Evolutionary conservation across 1,140 invertebrate species (phyloP).

Genomic region (Drosophila elegans): DNA sequence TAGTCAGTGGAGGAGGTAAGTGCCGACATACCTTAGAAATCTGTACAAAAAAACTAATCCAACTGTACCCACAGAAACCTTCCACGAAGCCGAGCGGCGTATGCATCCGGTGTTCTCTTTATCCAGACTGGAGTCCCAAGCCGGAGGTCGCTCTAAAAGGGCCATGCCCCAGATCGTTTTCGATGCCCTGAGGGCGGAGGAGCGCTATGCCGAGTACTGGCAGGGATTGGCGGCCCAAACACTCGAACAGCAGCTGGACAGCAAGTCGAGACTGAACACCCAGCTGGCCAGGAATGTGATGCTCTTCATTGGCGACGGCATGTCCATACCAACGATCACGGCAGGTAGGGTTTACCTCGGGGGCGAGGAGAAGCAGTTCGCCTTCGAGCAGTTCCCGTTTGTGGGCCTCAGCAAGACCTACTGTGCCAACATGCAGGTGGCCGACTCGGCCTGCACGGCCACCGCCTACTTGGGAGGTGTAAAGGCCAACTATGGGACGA

Average conservation of each 20-base stretch:
- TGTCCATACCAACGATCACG: conserved; percentile 89
- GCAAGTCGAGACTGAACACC: conserved; percentile 82
- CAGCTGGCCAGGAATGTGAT: conserved; percentile 89
- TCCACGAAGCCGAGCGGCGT: conserved; percentile 52
- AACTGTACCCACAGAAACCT: conserved; percentile 52
- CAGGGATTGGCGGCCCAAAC: conserved; percentile 60
- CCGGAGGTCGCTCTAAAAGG: conserved; percentile 48
- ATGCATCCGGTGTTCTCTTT: conserved; percentile 70
- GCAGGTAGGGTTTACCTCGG: conserved; percentile 88
- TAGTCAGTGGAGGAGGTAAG: conserved; percentile 45
- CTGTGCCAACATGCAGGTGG: conserved; percentile 89
- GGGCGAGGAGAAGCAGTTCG: conserved; percentile 89
- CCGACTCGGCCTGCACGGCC: conserved; percentile 88
- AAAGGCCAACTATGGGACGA: conserved; percentile 91
- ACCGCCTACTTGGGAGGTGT: conserved; percentile 93
- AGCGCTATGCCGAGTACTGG: conserved; percentile 81
- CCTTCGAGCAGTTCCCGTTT: conserved; percentile 87
- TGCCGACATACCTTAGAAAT: not conserved
- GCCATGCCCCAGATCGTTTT: conserved; percentile 74
- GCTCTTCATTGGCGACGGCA: conserved; percentile 91
- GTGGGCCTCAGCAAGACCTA: conserved; percentile 87
- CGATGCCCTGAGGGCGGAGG: conserved; percentile 53
- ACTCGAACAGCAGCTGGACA: conserved; percentile 74
- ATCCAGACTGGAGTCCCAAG: not conserved
- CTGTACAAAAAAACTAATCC: not conserved